Base-by-base conservation (phyloP, 2,113 vertebrate species). In the Strigops habroptila region DNA sequence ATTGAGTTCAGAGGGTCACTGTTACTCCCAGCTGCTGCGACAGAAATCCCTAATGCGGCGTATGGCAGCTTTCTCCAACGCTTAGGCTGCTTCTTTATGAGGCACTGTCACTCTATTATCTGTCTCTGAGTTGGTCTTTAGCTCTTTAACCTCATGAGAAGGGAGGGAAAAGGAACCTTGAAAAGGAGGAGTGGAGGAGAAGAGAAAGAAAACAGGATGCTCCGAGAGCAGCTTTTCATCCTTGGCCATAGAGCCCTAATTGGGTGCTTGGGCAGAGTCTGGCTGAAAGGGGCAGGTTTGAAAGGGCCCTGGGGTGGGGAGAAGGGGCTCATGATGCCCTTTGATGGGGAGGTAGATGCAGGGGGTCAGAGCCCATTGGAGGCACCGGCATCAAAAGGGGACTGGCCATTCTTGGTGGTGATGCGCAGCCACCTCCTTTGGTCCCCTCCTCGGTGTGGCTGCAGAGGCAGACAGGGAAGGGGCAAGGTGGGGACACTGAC, bases 1-100 rank as follows among this genome's bases (percentile, higher is more conserved):
- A 98, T 97, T 97, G 98, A 97, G 97, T 97, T 98, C 97, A 97
- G 39, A 18, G 79, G 98, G 97, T 97, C 97, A 95, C 74, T 91
- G 82, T 95, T 95, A 70, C 79, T 96, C 94, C 94, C 97, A 93
- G 86, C 83, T 82, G 78, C 94, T 9, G 74, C 82, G 7, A 95
- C 95, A 97, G 97, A 96, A 96, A 91, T 96, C 84, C 95, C 83
- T 95, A 91, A 96, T 92, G 93, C 77, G 11, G 91, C 84, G 24
- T 57, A 65, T 75, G 78, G 53, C 23, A 7, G 84, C 94, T 92
- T 81, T 80, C 94, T 90, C 73, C 48, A 10, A 73, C 91, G 94
- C 94, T 77, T 53, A 5, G 2, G 80, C 97, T 96, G 95, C 87
- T 92, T 90, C 94, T 98, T 98, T 97, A 98, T 97, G 97, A 98